Evolutionary conservation across 2,888 invertebrate species (phyloP).

Genomic region (Acleris laterana): DNA sequence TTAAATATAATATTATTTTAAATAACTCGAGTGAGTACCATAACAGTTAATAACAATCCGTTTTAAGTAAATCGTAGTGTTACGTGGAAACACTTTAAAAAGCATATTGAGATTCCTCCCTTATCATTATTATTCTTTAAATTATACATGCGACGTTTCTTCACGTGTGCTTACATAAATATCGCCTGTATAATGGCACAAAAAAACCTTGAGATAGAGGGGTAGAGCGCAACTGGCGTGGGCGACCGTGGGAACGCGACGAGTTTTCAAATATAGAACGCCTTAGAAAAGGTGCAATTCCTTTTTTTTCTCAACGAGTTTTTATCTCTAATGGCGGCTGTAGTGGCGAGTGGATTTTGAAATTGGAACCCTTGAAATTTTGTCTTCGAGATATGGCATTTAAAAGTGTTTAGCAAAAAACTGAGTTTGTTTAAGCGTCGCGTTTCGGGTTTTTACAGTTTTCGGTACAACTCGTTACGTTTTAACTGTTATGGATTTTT

Average conservation of each 20-base stretch:
- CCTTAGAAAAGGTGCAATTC: conserved; percentile 83
- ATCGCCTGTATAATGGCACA: conserved; percentile 48
- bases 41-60: not conserved
- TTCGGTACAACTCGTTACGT: conserved; percentile 39
- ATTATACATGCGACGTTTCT: conserved; percentile 49
- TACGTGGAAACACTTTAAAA: conserved; percentile 5
- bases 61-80: not conserved
- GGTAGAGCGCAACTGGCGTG: conserved; percentile 82
- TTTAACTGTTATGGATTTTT: conserved; percentile 34
- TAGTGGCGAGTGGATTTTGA: conserved; percentile 64
- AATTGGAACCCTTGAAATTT: conserved; percentile 64
- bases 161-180: conserved; percentile 65
- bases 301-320: conserved; percentile 60
- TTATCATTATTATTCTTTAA: conserved; percentile 35
- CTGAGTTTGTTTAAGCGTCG: conserved; percentile 41
- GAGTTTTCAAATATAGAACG: conserved; percentile 80
- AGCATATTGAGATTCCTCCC: conserved; percentile 6
- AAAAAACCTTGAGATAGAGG: conserved; percentile 69
- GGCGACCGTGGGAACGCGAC: conserved; percentile 83
- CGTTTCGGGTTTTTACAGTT: conserved; percentile 40
- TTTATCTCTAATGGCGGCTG: conserved; percentile 70
- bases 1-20: not conserved
- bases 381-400: conserved; percentile 41
- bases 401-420: conserved; percentile 42
- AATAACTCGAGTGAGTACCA: too few species aligned